Evolutionary conservation across 2,888 invertebrate species (phyloP).

Genomic region (Scrobipalpa costella): DNA sequence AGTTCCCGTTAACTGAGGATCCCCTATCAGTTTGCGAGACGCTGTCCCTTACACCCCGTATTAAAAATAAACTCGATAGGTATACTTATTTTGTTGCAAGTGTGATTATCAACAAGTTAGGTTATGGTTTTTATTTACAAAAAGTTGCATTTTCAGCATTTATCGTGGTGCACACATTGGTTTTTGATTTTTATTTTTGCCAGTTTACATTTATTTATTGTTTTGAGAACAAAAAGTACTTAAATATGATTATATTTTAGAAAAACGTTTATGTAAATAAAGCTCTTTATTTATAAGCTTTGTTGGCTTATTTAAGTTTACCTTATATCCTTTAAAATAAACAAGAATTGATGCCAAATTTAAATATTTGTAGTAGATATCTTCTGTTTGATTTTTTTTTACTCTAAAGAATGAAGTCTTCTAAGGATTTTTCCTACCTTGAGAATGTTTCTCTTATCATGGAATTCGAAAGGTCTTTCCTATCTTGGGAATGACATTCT

Average conservation of each 20-base stretch:
- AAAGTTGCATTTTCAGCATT: constrained; percentile 3
- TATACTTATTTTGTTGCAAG: background rate
- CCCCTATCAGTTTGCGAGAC: too few species aligned
- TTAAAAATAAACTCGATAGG: too few species aligned
- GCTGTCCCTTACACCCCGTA: too few species aligned
- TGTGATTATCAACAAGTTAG: background rate
- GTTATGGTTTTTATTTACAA: background rate
- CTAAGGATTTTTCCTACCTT: too few species aligned
- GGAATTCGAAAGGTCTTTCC: too few species aligned
- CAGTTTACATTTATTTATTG: background rate
- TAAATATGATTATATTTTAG: background rate
- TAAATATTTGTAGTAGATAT: too few species aligned
- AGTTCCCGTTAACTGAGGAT: too few species aligned
- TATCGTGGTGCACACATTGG: background rate
- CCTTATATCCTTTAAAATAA: background rate
- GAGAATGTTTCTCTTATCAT: too few species aligned
- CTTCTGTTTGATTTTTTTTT: too few species aligned
- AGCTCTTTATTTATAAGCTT: background rate
- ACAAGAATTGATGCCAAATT: too few species aligned
- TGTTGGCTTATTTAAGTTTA: background rate
- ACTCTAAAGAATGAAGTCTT: too few species aligned
- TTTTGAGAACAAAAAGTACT: background rate
- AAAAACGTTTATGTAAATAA: background rate
- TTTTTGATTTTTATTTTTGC: background rate
- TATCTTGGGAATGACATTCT: too few species aligned